Evolutionary conservation across 2,113 vertebrate species (phyloP), one percentile per base, ranked within the genome.

Genomic region (Melanotaenia duboulayi): DNA sequence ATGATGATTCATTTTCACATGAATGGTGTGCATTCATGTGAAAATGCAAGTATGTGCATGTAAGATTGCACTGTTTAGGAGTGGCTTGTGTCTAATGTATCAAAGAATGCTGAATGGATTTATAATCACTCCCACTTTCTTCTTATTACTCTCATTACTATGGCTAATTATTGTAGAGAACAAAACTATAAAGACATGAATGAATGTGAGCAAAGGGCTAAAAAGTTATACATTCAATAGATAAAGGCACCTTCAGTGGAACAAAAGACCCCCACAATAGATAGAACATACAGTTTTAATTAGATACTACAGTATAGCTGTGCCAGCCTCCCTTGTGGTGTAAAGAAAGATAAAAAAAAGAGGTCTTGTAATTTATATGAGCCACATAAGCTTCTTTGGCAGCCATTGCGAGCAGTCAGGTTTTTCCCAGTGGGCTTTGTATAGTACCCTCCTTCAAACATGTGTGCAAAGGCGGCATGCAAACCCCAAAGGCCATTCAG

Each of bases 311-410:
- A 65, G 57, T 78, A 81, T 65, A 14, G 60, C 76, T 87, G 76
- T 82, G 68, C 75, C 61, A 49, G 50, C 19, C 16, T 78, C 86
- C 80, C 76, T 49, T 19, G 74, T 71, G 76, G 75, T 22, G 0
- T 20, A 39, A 3, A 56, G 19, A 56, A 13, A 83, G 84, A 86
- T 85, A 70, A 87, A 24, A 70, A 87, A 24, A 48, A 48, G 9
- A n/a, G 1, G 48, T 65, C 37, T 75, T 88, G 88, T 87, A 91
- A 88, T 81, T 82, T 88, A 84, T 70, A 85, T 65, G 80, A 74
- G 67, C 50, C 74, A 71, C 75, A 86, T 78, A 69, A 2, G 65
- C 78, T 50, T 76, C 56, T 39, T 37, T 35, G 63, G 65, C 63
- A 60, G 71, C 64, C 7, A 46, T 19, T 8, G 61, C 23, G 57